Evolutionary conservation across 2,797 vertebrate genomes (phyloP).

Genomic region (Eleutherodactylus coqui): DNA sequence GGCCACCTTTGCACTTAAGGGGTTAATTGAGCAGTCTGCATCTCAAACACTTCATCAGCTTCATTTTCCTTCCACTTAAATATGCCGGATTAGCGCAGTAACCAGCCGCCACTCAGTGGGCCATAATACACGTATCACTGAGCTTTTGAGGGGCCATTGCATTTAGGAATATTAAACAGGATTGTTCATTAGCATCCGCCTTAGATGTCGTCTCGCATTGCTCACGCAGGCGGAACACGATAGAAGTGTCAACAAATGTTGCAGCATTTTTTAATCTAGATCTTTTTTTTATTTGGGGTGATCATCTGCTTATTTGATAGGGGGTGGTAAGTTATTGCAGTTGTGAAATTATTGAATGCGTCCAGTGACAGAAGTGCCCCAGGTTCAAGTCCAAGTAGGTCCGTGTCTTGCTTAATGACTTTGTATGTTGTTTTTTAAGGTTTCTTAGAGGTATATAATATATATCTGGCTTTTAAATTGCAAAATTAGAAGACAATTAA

Average conservation of each 20-base stretch:
- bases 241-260: neutral
- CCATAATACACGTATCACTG: conserved; percentile 60
- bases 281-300: neutral
- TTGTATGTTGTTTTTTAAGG: neutral
- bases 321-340: neutral
- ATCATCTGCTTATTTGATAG: neutral
- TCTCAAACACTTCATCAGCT: conserved; percentile 55
- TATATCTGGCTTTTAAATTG: neutral
- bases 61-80: conserved; percentile 61
- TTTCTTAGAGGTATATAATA: neutral
- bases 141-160: conserved; percentile 58
- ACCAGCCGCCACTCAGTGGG: conserved; percentile 54
- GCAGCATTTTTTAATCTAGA: too few species aligned
- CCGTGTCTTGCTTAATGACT: neutral
- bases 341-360: neutral
- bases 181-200: conserved; percentile 53
- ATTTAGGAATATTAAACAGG: conserved; percentile 61
- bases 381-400: neutral
- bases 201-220: conserved; percentile 40
- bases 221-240: conserved; percentile 12
- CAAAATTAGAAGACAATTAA: conserved; percentile 60
- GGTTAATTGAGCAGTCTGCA: conserved; percentile 59
- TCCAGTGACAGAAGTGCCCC: neutral
- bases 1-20: conserved; percentile 46
- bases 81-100: conserved; percentile 57